These are phyloP conservation scores for Menidia beryllina DNA, from an alignment of 2,113 vertebrate genomes.

Conservation along the genomic window DNA sequence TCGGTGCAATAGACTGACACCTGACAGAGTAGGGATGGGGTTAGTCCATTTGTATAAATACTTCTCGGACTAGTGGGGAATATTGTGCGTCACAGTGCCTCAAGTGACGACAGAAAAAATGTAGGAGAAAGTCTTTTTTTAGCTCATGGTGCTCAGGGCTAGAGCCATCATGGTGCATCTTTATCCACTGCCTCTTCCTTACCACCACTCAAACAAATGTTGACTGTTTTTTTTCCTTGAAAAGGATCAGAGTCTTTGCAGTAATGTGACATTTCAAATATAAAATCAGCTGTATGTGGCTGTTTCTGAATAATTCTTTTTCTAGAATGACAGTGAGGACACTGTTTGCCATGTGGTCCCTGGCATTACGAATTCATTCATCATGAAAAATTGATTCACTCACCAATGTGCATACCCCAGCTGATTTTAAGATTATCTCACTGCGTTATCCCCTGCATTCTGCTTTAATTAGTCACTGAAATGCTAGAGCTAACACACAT, in stretches of 20 bases:
- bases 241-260: slow-evolving; percentile 10
- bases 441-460: background rate
- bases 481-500: slow-evolving; percentile 24
- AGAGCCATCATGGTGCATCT: slow-evolving; percentile 51
- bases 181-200: slow-evolving; percentile 37
- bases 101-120: slow-evolving; percentile 56
- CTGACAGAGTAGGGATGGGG: slow-evolving; percentile 50
- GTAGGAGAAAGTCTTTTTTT: slow-evolving; percentile 70
- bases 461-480: slow-evolving; percentile 22
- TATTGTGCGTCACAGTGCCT: slow-evolving; percentile 51
- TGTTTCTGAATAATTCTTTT: slow-evolving; percentile 15
- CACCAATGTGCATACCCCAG: background rate
- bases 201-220: slow-evolving; percentile 6
- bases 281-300: slow-evolving; percentile 5
- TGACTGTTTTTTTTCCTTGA: slow-evolving; percentile 21
- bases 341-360: slow-evolving; percentile 43
- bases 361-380: slow-evolving; percentile 59
- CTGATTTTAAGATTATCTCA: slow-evolving; percentile 1
- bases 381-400: slow-evolving; percentile 60
- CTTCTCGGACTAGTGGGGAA: slow-evolving; percentile 35
- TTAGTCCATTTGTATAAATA: slow-evolving; percentile 65
- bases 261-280: slow-evolving; percentile 1
- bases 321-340: slow-evolving; percentile 23
- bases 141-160: slow-evolving; percentile 64
- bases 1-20: slow-evolving; percentile 36